Percentiles rank a stretch among this genome's conserved stretches.
phyloP scores from a whole-genome alignment of 2,797 vertebrate genomes.

The Hippoglossus hippoglossus region DNA sequence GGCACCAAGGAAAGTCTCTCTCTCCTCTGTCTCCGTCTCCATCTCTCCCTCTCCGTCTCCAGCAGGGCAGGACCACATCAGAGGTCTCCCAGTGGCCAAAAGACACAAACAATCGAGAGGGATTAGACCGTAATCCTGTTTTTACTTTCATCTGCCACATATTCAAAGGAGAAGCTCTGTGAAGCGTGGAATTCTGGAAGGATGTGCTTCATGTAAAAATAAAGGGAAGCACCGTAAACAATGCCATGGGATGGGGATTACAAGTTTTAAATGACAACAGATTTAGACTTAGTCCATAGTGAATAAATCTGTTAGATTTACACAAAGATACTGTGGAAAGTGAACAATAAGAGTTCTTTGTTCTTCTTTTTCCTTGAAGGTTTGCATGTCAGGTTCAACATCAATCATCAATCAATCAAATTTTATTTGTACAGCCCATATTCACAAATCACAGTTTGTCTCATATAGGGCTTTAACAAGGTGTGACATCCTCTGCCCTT shows the following conservation, averaged over 20 bases:
- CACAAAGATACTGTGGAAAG: conserved; percentile 31
- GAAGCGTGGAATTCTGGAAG: conserved; percentile 74
- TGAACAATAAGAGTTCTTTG: conserved; percentile 27
- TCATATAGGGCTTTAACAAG: too few relatives aligned
- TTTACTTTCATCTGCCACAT: conserved; percentile 83
- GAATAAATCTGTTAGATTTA: conserved; percentile 58
- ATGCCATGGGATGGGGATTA: conserved; percentile 70
- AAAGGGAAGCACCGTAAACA: conserved; percentile 74
- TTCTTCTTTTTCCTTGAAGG: not conserved
- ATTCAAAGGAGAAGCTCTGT: conserved; percentile 74
- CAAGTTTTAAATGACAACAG: conserved; percentile 72
- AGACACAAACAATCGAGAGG: conserved; percentile 85
- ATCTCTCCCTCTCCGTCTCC: conserved; percentile 28
- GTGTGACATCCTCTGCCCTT: too few relatives aligned
- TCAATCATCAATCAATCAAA: too few relatives aligned
- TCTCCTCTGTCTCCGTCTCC: conserved; percentile 37
- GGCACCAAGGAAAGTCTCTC: conserved; percentile 65
- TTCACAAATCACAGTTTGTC: too few relatives aligned
- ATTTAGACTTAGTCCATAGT: conserved; percentile 47
- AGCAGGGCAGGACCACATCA: conserved; percentile 73
- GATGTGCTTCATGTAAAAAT: conserved; percentile 73
- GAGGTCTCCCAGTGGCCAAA: conserved; percentile 76
- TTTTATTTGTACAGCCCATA: too few relatives aligned
- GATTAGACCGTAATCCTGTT: conserved; percentile 86
- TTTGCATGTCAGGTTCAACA: conserved; percentile 6